phyloP scores from a whole-genome alignment of 2,113 vertebrate genomes.

The Echinops telfairi region DNA sequence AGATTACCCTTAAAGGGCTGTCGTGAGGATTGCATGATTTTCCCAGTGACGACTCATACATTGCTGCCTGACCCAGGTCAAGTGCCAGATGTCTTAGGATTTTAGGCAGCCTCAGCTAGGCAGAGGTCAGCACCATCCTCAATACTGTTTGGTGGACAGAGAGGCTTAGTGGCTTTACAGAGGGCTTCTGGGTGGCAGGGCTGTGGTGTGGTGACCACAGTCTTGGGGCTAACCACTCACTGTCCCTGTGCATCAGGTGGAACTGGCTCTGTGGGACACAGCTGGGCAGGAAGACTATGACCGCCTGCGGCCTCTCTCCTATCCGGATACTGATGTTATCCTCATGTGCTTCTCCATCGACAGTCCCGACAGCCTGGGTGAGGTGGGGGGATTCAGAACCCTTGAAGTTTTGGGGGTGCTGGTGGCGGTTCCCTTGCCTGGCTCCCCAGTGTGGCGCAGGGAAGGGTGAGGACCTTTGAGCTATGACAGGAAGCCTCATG shows the following conservation, averaged over 20 bases:
- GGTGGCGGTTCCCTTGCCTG: neutral
- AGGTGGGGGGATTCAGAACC: constrained; percentile 1
- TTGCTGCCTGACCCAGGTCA: neutral
- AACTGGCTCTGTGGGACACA: constrained; percentile 98
- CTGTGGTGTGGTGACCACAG: no score
- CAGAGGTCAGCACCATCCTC: neutral
- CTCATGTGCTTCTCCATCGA: constrained; percentile 99
- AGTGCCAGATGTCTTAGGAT: neutral
- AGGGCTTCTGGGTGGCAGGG: neutral
- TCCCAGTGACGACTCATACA: neutral
- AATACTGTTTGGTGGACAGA: neutral
- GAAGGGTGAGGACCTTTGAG: neutral
- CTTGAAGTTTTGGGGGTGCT: neutral
- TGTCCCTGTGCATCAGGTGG: constrained; percentile 89
- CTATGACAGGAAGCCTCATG: neutral
- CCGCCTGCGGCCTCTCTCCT: constrained; percentile 95
- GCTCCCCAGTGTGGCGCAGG: neutral
- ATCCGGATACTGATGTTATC: constrained; percentile 98
- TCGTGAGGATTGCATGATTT: neutral
- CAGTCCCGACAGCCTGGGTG: constrained; percentile 98
- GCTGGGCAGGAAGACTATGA: constrained; percentile 99
- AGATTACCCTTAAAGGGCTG: neutral
- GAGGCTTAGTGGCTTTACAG: neutral
- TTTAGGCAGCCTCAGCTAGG: neutral
- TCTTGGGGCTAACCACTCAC: neutral